A percentile compares a stretch with the other conserved stretches of the same genome.
These are phyloP conservation scores for Saccostrea glomerata DNA, from an alignment of 1,140 invertebrate species.

Conservation along the genomic window DNA sequence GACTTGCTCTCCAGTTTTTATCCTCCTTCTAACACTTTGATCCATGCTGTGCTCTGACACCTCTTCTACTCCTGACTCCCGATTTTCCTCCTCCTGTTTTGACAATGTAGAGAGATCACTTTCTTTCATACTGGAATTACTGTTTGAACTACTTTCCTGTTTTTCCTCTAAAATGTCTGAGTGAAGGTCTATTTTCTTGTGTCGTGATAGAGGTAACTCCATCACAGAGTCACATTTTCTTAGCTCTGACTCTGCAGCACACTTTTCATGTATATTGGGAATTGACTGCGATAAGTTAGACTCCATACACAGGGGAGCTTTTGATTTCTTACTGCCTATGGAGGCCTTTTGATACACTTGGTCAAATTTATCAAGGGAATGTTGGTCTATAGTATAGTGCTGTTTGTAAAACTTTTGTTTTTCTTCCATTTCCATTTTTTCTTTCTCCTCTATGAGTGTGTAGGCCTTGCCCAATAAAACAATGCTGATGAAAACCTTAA, in stretches of 20 bases:
- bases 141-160: not conserved
- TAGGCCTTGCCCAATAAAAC: conserved; percentile 86
- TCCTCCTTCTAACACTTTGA: not conserved
- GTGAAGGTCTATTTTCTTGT: not conserved
- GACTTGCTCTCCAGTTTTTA: not conserved
- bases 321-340: not conserved
- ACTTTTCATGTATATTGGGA: conserved; percentile 4
- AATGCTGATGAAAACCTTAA: conserved; percentile 92
- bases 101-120: not conserved
- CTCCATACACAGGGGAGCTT: not conserved
- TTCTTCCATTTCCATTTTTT: not conserved
- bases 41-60: not conserved
- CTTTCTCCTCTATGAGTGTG: conserved; percentile 38
- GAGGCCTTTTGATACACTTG: conserved; percentile 17
- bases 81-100: not conserved
- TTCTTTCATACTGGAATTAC: not conserved
- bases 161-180: conserved; percentile 25
- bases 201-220: not conserved
- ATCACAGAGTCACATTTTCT: conserved; percentile 6
- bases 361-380: conserved; percentile 15
- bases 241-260: not conserved
- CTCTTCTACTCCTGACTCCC: not conserved
- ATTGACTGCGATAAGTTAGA: conserved; percentile 8
- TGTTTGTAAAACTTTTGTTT: conserved; percentile 4
- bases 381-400: not conserved